Base-by-base conservation (phyloP, 2,113 vertebrate genomes). In the Paedocypris sp. region DNA sequence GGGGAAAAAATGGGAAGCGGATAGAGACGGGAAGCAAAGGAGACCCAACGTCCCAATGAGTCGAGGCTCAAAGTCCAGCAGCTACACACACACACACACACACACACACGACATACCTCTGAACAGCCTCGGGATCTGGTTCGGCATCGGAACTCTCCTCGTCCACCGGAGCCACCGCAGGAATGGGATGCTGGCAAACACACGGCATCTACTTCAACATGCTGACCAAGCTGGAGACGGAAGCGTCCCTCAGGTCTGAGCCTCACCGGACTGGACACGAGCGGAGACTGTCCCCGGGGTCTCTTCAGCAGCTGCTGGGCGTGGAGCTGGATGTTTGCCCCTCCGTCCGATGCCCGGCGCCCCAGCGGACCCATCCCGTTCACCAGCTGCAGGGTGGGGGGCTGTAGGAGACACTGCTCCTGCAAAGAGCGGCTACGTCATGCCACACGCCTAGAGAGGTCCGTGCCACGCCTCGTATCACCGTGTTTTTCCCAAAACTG, bases 331-430 rank as follows among this genome's bases (percentile, higher is more conserved):
- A 99, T 99, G 74, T 99, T 98, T 46, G 95, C 95, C 2, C 95
- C 95, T 1, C 95, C 95, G 0, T 99, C 95, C 0, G 95, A 99
- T 0, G 95, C 95, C 33, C 95, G 74, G 9, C 95, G 89, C n/a
- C 95, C 95, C 62, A 99, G 87, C 1, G 95, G 95, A 3, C 94
- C 95, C 95, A 99, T 99, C 53, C 95, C 93, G 0, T 99, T 99
- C 51, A 99, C 79, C 67, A 99, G 83, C 80, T 99, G 95, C 60
- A 99, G 86, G 0, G 94, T 92, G 1, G 94, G 95, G 0, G 95
- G 95, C 82, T 99, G 95, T 74, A 99, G 81, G 48, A 99, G 82
- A 6, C 89, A 97, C 83, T 99, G 94, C 71, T 99, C 95, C 95
- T 98, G 75, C 3, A 46, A 25, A 42, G 20, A 57, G 10, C 48